Evolutionary conservation across 2,797 vertebrate species (phyloP), one percentile per base, ranked within the genome.

Genomic region (Linurgus olivaceus): DNA sequence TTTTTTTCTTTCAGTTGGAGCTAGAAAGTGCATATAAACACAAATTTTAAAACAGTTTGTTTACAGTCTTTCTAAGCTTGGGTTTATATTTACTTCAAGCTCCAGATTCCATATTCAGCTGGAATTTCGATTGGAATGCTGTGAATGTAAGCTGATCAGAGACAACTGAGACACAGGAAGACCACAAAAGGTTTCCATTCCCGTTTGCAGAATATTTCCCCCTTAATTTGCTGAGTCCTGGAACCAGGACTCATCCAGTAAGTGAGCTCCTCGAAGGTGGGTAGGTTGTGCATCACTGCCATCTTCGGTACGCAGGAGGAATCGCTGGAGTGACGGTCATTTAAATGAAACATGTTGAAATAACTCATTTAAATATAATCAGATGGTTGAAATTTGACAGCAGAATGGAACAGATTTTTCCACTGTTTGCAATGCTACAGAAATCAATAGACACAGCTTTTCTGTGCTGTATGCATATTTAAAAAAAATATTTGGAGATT

Each of bases 391-490:
- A 97, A 94, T 96, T 95, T 96, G 97, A 98, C 97, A 98, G 97
- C 97, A 97, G 97, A 96, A 93, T 96, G 96, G 94, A 98, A 98
- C 97, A 98, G 97, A 98, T 97, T 98, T 98, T 97, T 97, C 97
- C 93, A 96, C 97, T 97, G 96, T 98, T 98, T 98, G 96, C 97
- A 96, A 74, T 97, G 97, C 97, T 98, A 95, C 91, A 97, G 97
- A 97, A 98, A 97, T 97, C 97, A 98, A 97, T 97, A 97, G 97
- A 97, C 97, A 97, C 97, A 97, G 97, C 82, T 98, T 98, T 98
- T 97, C 96, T 90, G 95, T 97, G 87, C 95, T 97, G 96, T 97
- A 92, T 96, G 96, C 96, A 97, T 95, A 97, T 97, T 97, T 63
- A 0, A 78, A 37, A 37, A 97, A 98, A 98, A 98, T 98, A 98